A percentile compares a stretch with the other conserved stretches of the same genome.
Conservation (phyloP, 2,797 vertebrate species). For the Garrulus glandarius region DNA sequence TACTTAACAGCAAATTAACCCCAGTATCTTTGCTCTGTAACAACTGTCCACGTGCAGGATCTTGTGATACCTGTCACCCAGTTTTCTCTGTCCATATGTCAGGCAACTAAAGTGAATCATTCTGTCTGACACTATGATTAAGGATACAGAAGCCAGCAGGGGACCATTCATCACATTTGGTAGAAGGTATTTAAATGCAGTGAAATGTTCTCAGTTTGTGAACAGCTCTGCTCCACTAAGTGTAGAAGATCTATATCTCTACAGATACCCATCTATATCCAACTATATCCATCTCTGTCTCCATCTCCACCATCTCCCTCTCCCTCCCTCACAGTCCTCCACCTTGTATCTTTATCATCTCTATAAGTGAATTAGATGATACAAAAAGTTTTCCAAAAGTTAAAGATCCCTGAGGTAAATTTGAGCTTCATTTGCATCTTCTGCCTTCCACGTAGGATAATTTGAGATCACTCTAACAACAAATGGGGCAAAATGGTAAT, state of each 20-base stretch:
- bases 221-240: not conserved
- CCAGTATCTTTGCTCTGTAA: not conserved
- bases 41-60: not conserved
- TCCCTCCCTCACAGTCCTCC: not conserved
- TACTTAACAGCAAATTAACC: not conserved
- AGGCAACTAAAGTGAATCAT: not conserved
- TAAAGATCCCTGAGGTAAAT: not conserved
- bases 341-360: not conserved
- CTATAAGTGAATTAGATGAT: not conserved
- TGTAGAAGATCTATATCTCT: not conserved
- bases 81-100: not conserved
- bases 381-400: not conserved
- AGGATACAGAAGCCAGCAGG: not conserved
- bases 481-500: not conserved
- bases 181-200: not conserved
- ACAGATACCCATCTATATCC: not conserved
- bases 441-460: fast-evolving
- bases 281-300: not conserved
- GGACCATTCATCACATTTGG: not conserved
- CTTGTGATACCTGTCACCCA: not conserved
- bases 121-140: not conserved
- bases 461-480: not conserved
- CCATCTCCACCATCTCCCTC: not conserved
- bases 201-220: not conserved
- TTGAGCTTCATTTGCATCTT: not conserved